A percentile compares a stretch with the other conserved stretches of the same genome.
These are phyloP conservation scores for Metalampra italica DNA, from an alignment of 2,888 invertebrate species.

Conservation along the genomic window DNA sequence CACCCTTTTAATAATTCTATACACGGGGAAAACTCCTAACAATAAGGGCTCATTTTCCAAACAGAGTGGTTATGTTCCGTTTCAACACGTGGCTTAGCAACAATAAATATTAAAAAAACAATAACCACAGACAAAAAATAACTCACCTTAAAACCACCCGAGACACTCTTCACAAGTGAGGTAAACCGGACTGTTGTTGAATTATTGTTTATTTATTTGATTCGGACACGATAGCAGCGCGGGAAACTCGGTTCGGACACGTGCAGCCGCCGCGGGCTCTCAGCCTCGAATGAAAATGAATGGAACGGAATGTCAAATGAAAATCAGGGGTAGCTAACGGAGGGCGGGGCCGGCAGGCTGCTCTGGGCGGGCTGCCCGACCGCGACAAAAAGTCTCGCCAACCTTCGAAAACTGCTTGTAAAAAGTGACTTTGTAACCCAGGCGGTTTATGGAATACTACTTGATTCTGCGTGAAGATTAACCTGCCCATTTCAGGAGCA, in stretches of 20 bases:
- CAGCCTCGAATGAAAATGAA: conserved; percentile 68
- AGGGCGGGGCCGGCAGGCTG: conserved; percentile 53
- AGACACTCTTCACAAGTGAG: neutral
- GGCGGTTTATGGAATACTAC: conserved; percentile 45
- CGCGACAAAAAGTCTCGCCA: conserved; percentile 28
- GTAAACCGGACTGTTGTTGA: conserved; percentile 13
- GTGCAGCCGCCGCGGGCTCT: conserved; percentile 34
- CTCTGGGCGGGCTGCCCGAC: conserved; percentile 32
- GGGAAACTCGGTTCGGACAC: conserved; percentile 19
- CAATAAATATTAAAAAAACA: conserved; percentile 1
- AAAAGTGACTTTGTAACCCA: conserved; percentile 22
- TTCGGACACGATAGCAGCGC: conserved; percentile 40
- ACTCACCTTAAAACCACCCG: neutral
- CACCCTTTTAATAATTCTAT: too few species aligned
- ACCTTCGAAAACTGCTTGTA: neutral
- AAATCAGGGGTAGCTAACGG: conserved; percentile 49
- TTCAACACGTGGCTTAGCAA: conserved; percentile 7
- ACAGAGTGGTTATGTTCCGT: neutral
- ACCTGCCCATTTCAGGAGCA: conserved; percentile 25
- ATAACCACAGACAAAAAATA: neutral
- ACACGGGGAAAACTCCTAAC: neutral
- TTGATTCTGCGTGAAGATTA: conserved; percentile 37
- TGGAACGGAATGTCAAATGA: conserved; percentile 25
- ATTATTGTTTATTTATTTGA: conserved; percentile 46
- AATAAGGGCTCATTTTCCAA: conserved; percentile 6